Evolutionary conservation across 1,140 invertebrate genomes (phyloP).

Genomic region (Chironomus tepperi): DNA sequence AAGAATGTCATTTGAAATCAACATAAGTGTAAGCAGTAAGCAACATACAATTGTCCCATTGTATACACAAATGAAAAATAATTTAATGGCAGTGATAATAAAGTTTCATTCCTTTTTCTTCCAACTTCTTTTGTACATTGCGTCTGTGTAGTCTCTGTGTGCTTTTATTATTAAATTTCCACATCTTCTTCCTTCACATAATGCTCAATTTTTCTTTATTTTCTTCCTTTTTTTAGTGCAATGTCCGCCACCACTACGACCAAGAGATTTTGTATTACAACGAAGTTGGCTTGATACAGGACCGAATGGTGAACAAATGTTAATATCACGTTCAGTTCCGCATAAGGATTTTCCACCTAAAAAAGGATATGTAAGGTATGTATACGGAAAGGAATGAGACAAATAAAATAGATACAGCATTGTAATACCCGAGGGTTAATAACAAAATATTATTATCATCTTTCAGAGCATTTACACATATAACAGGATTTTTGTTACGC

Average conservation of each 20-base stretch:
- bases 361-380: constrained; percentile 67
- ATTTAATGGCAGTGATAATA: too few species aligned
- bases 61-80: too few species aligned
- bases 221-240: constrained; percentile 53
- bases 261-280: constrained; percentile 83
- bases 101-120: too few species aligned
- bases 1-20: too few species aligned
- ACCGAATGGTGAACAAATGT: constrained; percentile 61
- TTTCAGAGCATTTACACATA: constrained; percentile 52
- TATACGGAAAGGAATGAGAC: not conserved
- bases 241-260: constrained; percentile 77
- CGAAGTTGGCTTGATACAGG: constrained; percentile 83
- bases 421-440: not conserved
- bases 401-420: not conserved
- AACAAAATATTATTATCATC: not conserved
- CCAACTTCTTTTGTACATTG: too few species aligned
- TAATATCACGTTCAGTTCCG: constrained; percentile 83
- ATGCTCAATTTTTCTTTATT: too few species aligned
- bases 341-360: constrained; percentile 73
- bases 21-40: too few species aligned
- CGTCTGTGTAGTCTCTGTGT: too few species aligned
- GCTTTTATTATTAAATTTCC: too few species aligned
- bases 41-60: too few species aligned
- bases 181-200: too few species aligned
- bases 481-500: constrained; percentile 56